Evolutionary conservation across 2,888 invertebrate genomes (phyloP).

Genomic region (Zele albiditarsus): DNA sequence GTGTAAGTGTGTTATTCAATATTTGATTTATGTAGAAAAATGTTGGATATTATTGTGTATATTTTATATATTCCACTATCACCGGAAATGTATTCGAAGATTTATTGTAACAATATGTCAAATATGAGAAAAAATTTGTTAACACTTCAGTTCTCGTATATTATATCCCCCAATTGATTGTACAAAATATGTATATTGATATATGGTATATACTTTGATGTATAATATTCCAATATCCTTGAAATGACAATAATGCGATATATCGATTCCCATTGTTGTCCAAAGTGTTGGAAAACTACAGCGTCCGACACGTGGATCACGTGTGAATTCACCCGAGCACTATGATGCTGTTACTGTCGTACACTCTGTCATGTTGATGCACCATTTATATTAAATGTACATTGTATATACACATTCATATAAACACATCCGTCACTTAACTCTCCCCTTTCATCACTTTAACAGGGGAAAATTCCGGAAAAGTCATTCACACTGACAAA

Average conservation of each 20-base stretch:
- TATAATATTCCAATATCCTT: neutral
- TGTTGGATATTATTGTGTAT: no score
- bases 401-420: no score
- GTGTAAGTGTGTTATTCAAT: neutral
- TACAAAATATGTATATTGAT: neutral
- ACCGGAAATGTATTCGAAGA: neutral
- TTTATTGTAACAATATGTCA: neutral
- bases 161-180: neutral
- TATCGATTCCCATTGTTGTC: constrained; percentile 17
- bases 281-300: constrained; percentile 23
- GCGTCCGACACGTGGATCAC: constrained; percentile 14
- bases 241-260: constrained; percentile 3
- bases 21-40: neutral
- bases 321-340: neutral
- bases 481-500: no score
- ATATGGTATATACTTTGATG: neutral
- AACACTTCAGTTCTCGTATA: neutral
- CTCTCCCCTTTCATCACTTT: no score
- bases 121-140: neutral
- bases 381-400: neutral
- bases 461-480: no score
- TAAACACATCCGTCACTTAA: no score
- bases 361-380: neutral
- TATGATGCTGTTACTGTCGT: neutral
- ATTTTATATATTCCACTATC: neutral